Evolutionary conservation across 64 coral and sea anemone genomes (phyloP).

Genomic region (Actinia equina): DNA sequence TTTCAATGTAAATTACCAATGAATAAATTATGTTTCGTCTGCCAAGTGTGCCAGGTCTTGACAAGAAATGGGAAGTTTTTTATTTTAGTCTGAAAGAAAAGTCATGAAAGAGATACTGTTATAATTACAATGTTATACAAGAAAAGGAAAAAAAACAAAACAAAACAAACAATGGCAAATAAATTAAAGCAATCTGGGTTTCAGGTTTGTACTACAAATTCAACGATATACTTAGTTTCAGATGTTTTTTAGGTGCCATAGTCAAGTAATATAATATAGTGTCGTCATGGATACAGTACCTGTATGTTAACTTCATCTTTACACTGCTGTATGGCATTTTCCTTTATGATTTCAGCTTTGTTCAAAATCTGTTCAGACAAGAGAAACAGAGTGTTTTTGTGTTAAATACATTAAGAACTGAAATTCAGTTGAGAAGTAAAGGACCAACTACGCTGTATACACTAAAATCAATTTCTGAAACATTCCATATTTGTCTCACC

Average conservation of each 20-base stretch:
- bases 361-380: conserved; percentile 50
- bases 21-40: conserved; percentile 94
- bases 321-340: conserved; percentile 86
- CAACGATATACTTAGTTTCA: too few relatives aligned
- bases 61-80: conserved; percentile 80
- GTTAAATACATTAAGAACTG: too few relatives aligned
- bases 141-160: not conserved
- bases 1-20: conserved; percentile 42
- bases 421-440: too few relatives aligned
- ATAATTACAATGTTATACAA: not conserved
- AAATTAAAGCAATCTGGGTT: too few relatives aligned
- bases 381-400: not conserved
- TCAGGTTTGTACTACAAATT: too few relatives aligned
- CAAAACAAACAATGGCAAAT: too few relatives aligned
- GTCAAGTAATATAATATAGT: not conserved
- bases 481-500: too few relatives aligned
- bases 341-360: conserved; percentile 90
- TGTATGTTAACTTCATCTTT: conserved; percentile 93
- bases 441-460: too few relatives aligned
- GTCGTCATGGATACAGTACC: conserved; percentile 10
- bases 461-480: too few relatives aligned
- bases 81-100: conserved; percentile 65
- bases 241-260: too few relatives aligned
- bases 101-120: too few relatives aligned
- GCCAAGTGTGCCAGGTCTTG: conserved; percentile 89